Evolutionary conservation across 2,797 vertebrate species (phyloP).

Genomic region (Crocodylus rhombifer): DNA sequence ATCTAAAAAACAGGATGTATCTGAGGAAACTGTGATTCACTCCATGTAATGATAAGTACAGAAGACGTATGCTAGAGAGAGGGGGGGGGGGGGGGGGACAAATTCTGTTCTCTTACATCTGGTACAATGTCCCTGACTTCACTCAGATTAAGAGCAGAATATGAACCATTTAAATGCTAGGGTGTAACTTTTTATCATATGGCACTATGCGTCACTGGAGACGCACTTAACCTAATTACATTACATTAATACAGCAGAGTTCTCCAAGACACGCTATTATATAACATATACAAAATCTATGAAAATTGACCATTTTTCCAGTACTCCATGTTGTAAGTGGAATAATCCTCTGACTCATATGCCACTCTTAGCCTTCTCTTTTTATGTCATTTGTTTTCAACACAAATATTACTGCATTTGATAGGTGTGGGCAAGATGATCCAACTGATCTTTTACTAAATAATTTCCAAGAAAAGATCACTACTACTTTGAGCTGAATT

Average conservation of each 20-base stretch:
- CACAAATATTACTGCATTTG: neutral
- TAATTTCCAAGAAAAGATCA: neutral
- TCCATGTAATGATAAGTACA: constrained; percentile 71
- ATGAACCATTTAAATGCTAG: constrained; percentile 64
- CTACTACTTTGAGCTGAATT: neutral
- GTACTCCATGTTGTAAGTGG: neutral
- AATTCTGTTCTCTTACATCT: constrained; percentile 42
- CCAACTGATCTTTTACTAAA: neutral
- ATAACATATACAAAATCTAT: constrained; percentile 44
- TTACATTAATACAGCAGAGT: constrained; percentile 70
- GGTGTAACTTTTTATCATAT: constrained; percentile 52
- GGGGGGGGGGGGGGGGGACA: constrained; percentile 55
- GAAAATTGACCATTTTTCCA: constrained; percentile 8
- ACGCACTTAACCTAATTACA: constrained; percentile 78
- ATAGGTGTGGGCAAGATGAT: constrained; percentile 13
- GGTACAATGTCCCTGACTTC: constrained; percentile 47
- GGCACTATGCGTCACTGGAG: constrained; percentile 62
- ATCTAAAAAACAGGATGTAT: constrained; percentile 46
- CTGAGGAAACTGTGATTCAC: constrained; percentile 49
- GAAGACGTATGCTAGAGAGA: constrained; percentile 14
- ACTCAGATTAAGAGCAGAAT: constrained; percentile 66
- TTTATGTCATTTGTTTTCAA: constrained; percentile 22
- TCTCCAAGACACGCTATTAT: constrained; percentile 58
- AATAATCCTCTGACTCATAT: constrained; percentile 8
- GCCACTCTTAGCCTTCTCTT: neutral